Evolutionary conservation across 2,888 invertebrate species (phyloP).

Genomic region (Dexiosoma caninum): DNA sequence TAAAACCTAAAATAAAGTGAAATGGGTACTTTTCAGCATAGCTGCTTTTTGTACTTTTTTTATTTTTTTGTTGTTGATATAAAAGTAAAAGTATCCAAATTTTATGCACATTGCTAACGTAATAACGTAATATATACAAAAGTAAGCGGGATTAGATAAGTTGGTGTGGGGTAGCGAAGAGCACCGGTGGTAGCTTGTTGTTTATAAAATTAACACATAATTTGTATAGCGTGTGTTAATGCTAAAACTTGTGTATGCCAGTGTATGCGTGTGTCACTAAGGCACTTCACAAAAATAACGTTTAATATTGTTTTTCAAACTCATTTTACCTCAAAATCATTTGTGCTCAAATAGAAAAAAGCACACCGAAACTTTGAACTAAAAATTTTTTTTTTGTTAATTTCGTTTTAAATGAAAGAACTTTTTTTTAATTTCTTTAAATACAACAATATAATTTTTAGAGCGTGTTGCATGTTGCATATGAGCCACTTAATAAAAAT

Average conservation of each 20-base stretch:
- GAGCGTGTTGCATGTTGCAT: conserved; percentile 69
- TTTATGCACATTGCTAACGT: too few species aligned
- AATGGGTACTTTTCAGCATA: too few species aligned
- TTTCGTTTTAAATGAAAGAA: conserved; percentile 43
- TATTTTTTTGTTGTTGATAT: too few species aligned
- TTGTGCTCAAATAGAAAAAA: conserved; percentile 17
- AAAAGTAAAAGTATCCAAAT: too few species aligned
- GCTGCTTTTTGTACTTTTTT: too few species aligned
- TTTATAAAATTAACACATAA: too few species aligned
- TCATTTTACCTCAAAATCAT: conserved; percentile 26
- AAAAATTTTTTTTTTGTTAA: conserved; percentile 1
- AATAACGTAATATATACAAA: too few species aligned
- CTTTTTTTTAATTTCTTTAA: conserved; percentile 45
- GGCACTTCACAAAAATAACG: conserved; percentile 25
- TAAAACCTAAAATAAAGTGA: too few species aligned
- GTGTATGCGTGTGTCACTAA: conserved; percentile 24
- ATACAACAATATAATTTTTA: conserved; percentile 69
- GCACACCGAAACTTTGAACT: not conserved
- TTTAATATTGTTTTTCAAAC: conserved; percentile 31
- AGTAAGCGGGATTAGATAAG: too few species aligned
- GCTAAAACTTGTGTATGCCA: not conserved
- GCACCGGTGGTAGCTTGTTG: too few species aligned
- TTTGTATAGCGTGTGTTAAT: not conserved
- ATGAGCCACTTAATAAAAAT: conserved; percentile 70
- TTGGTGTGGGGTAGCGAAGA: too few species aligned